Conservation (phyloP, 2,113 vertebrate species). For the Marmota monax region DNA sequence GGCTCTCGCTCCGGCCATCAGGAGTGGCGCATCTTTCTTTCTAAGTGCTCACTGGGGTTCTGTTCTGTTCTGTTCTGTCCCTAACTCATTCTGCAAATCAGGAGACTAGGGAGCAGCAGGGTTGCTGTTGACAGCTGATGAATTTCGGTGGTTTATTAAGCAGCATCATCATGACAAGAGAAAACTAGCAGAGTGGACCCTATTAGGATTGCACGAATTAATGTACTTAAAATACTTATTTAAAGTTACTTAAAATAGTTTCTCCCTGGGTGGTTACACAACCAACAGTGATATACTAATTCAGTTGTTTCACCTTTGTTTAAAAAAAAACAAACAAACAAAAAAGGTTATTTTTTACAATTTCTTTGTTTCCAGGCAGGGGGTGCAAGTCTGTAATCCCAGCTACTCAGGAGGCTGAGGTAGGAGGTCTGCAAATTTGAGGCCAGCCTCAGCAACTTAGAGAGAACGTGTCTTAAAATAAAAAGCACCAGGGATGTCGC, state of each 20-base stretch:
- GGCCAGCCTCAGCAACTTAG: no score
- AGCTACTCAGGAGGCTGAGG: no score
- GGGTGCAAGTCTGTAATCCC: no score
- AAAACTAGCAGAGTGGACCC: neutral
- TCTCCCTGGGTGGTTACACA: neutral
- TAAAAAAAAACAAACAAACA: neutral
- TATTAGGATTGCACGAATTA: neutral
- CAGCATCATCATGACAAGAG: neutral
- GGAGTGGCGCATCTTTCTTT: neutral
- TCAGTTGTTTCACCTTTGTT: neutral
- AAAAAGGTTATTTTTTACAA: neutral
- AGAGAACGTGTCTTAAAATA: no score
- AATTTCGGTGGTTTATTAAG: neutral
- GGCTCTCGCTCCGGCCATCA: neutral
- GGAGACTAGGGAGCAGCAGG: fast-evolving
- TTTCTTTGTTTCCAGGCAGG: neutral
- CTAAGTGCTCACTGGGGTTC: neutral
- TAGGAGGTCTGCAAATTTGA: no score
- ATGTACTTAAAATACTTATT: no score
- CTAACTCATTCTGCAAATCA: neutral
- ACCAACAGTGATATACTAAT: neutral
- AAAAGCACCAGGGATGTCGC: no score
- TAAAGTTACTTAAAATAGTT: neutral
- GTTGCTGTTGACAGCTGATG: neutral
- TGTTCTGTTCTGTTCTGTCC: neutral